Conservation (phyloP, 1,140 invertebrate species). For the Drosophila quadrilineata region DNA sequence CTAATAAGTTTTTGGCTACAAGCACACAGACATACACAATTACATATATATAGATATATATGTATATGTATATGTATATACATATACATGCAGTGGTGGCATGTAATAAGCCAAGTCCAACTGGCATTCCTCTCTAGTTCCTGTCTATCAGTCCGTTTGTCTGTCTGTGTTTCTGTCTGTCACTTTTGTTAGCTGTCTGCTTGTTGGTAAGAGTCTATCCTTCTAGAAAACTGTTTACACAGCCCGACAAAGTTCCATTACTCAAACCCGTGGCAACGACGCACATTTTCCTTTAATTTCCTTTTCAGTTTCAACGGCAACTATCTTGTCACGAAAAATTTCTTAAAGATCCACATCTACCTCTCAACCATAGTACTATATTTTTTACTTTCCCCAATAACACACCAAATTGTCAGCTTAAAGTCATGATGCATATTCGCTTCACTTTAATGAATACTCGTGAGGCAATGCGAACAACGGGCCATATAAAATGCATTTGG, state of each 20-base stretch:
- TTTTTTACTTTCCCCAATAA: not conserved
- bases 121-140: slow-evolving; percentile 33
- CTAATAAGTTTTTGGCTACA: slow-evolving; percentile 74
- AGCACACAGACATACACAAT: slow-evolving; percentile 32
- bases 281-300: slow-evolving; percentile 78
- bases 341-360: not conserved
- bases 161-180: not conserved
- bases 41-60: slow-evolving; percentile 26
- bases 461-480: slow-evolving; percentile 68
- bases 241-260: slow-evolving; percentile 67
- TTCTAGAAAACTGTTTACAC: slow-evolving; percentile 21
- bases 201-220: not conserved
- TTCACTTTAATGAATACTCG: slow-evolving; percentile 57
- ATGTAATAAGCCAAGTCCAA: slow-evolving; percentile 70
- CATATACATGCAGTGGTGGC: slow-evolving; percentile 39
- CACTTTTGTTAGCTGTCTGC: not conserved
- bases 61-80: not conserved
- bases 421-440: slow-evolving; percentile 36
- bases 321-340: slow-evolving; percentile 49
- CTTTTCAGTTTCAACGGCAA: slow-evolving; percentile 67
- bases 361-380: not conserved
- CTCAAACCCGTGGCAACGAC: slow-evolving; percentile 57
- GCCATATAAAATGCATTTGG: slow-evolving; percentile 76
- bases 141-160: slow-evolving; percentile 20
- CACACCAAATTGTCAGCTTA: slow-evolving; percentile 58